Conservation (phyloP, 30 jellyfish, hydroid and myxozoan species). For the Phacellophora camtschatica region DNA sequence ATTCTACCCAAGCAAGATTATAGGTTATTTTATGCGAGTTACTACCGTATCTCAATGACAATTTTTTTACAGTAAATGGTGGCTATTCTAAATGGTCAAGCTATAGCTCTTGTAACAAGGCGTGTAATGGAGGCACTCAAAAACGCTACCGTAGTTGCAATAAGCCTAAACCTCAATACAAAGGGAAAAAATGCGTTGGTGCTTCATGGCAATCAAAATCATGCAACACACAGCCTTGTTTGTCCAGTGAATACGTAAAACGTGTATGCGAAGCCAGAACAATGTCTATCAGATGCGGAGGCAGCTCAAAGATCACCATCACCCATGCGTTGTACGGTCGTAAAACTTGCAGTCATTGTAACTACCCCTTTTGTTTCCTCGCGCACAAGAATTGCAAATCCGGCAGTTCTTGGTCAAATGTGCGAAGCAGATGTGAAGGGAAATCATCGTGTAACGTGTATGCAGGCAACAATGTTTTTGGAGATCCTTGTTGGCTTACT, state of each 20-base stretch:
- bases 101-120: conserved; percentile 42
- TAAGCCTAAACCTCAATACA: conserved; percentile 39
- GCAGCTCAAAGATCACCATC: conserved; percentile 17
- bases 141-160: conserved; percentile 41
- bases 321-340: conserved; percentile 57
- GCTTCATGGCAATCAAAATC: background rate
- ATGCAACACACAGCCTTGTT: conserved; percentile 30
- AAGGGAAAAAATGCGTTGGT: conserved; percentile 50
- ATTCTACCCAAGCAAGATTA: no score
- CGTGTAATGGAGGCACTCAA: conserved; percentile 61
- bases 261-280: background rate
- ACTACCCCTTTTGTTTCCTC: background rate
- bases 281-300: background rate
- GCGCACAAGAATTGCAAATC: conserved; percentile 35
- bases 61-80: conserved; percentile 63
- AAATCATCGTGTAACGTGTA: conserved; percentile 9
- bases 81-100: conserved; percentile 60
- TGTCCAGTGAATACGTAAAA: background rate
- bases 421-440: conserved; percentile 13
- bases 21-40: no score
- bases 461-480: conserved; percentile 38
- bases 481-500: conserved; percentile 54
- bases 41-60: no score
- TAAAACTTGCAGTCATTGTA: conserved; percentile 1
- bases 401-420: conserved; percentile 19